Conservation (phyloP, 1,140 invertebrate species). For the Drosophila ficusphila region DNA sequence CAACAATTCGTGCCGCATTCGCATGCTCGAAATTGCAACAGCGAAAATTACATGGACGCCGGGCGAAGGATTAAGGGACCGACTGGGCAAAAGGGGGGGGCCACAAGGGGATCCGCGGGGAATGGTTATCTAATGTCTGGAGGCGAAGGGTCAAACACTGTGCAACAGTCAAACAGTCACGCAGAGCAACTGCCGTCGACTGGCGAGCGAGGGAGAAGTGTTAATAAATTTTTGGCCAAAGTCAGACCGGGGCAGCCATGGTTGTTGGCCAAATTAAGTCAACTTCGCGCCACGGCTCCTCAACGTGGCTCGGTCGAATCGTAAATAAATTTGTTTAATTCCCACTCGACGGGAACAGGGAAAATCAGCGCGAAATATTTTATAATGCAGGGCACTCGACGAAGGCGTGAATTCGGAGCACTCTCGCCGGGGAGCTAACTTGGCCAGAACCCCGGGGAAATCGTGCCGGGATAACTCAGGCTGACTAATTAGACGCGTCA, state of each 20-base stretch:
- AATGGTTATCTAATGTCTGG: constrained; percentile 73
- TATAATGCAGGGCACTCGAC: constrained; percentile 45
- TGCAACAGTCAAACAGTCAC: constrained; percentile 72
- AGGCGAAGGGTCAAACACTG: constrained; percentile 74
- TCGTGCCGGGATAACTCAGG: constrained; percentile 65
- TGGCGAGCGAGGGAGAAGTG: constrained; percentile 61
- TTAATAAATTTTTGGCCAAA: constrained; percentile 70
- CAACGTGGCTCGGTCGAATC: constrained; percentile 47
- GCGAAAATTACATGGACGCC: constrained; percentile 58
- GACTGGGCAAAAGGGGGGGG: constrained; percentile 1
- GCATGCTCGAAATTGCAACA: constrained; percentile 73
- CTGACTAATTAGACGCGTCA: constrained; percentile 79
- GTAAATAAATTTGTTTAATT: constrained; percentile 81
- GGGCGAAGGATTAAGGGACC: neutral
- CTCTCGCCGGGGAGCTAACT: constrained; percentile 16
- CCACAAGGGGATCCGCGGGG: constrained; percentile 2
- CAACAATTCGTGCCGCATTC: constrained; percentile 67
- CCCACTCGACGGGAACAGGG: constrained; percentile 54
- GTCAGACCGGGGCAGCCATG: constrained; percentile 10
- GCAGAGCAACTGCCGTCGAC: constrained; percentile 46
- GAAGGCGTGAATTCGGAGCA: constrained; percentile 36
- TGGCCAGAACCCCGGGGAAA: constrained; percentile 29
- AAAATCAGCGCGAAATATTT: constrained; percentile 64
- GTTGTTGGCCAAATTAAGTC: constrained; percentile 70
- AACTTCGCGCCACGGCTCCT: constrained; percentile 35